These are phyloP conservation scores for Paedocypris micromegethes DNA, from an alignment of 2,797 vertebrate genomes.

Conservation along the genomic window DNA sequence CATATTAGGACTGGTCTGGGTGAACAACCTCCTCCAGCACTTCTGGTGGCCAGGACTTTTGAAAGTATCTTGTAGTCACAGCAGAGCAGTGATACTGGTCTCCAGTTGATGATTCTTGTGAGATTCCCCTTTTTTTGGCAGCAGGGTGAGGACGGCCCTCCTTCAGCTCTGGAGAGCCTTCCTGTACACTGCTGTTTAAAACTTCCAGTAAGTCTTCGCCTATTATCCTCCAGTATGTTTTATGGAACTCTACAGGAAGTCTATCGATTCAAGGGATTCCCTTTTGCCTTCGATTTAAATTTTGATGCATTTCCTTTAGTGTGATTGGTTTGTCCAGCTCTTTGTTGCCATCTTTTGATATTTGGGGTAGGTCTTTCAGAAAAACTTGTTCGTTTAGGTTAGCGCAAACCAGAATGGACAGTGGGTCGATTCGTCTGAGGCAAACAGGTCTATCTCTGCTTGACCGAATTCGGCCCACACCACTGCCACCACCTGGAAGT, in stretches of 20 bases:
- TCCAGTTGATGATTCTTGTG: slow-evolving; percentile 3
- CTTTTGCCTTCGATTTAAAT: not conserved
- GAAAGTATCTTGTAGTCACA: not conserved
- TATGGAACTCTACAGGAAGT: not conserved
- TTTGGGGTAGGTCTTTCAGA: not conserved
- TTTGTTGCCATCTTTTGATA: not conserved
- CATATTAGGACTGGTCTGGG: slow-evolving; percentile 4
- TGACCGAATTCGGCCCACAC: too few species aligned
- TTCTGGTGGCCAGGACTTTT: too few species aligned
- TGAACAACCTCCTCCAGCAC: slow-evolving; percentile 1
- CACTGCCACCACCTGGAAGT: too few species aligned
- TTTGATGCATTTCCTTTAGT: not conserved
- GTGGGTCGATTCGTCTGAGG: too few species aligned
- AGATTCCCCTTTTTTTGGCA: not conserved
- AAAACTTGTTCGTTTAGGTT: not conserved
- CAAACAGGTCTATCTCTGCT: too few species aligned
- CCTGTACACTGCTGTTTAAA: not conserved
- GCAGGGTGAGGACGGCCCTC: slow-evolving; percentile 1
- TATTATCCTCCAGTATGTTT: not conserved
- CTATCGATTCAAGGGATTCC: slow-evolving; percentile 7
- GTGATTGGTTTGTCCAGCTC: slow-evolving; percentile 4
- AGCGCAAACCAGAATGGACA: too few species aligned
- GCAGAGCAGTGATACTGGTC: not conserved
- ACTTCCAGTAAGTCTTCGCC: not conserved
- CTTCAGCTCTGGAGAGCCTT: slow-evolving; percentile 1